phyloP scores from a whole-genome alignment of 2,888 invertebrate species.

The Biston betularia region DNA sequence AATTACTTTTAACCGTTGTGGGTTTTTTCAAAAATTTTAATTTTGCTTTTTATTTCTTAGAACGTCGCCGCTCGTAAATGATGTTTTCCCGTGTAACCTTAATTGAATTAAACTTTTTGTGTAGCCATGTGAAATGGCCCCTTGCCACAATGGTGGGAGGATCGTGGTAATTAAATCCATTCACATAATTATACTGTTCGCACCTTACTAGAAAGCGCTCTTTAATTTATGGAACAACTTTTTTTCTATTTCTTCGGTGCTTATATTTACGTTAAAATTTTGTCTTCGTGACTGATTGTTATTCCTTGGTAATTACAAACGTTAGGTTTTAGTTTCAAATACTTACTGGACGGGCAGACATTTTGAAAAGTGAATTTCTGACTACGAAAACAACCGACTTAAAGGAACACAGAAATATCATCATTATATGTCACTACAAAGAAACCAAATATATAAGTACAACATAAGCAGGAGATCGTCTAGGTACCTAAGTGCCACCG shows the following conservation, averaged over 20 bases:
- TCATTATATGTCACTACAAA: too few relatives aligned
- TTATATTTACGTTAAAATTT: background rate
- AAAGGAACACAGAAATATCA: too few relatives aligned
- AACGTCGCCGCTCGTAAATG: background rate
- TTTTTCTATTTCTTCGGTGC: background rate
- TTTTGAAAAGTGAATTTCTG: too few relatives aligned
- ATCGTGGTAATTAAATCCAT: slow-evolving; percentile 11
- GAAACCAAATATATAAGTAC: too few relatives aligned
- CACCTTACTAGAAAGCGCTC: slow-evolving; percentile 17
- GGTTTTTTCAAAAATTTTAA: too few relatives aligned
- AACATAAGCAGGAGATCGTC: too few relatives aligned
- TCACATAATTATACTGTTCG: slow-evolving; percentile 23
- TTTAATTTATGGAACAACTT: slow-evolving; percentile 2
- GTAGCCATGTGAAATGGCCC: slow-evolving; percentile 9
- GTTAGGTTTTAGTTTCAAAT: background rate
- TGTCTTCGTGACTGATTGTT: background rate
- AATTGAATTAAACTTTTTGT: slow-evolving; percentile 28
- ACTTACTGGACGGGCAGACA: too few relatives aligned
- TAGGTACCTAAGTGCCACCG: too few relatives aligned
- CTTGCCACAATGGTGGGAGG: slow-evolving; percentile 24
- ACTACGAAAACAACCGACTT: too few relatives aligned
- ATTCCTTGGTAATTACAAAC: too few relatives aligned
- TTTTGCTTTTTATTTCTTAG: too few relatives aligned
- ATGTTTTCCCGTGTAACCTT: slow-evolving; percentile 14
- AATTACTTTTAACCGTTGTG: too few relatives aligned